These are phyloP conservation scores for Caenorhabditis latens DNA, from an alignment of 1,140 invertebrate species.

Conservation along the genomic window DNA sequence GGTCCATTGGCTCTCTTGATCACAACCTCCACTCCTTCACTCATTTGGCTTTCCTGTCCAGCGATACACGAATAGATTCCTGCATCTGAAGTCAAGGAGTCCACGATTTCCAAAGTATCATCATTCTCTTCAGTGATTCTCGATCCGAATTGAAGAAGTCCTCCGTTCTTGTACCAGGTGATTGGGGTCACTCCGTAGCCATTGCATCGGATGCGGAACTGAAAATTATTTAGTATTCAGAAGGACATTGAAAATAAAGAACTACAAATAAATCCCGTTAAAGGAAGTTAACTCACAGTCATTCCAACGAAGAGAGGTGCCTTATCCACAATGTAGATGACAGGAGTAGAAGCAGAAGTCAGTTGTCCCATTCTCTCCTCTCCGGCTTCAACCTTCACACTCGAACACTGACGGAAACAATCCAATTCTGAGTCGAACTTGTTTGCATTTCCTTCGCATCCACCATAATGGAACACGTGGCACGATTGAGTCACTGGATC, in stretches of 20 bases:
- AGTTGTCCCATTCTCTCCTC: not conserved
- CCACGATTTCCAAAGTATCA: conserved; percentile 37
- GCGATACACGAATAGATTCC: conserved; percentile 45
- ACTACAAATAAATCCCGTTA: not conserved
- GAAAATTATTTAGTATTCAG: not conserved
- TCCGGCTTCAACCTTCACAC: conserved; percentile 20
- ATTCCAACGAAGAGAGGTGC: conserved; percentile 39
- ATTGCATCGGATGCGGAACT: conserved; percentile 58
- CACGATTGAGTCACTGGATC: conserved; percentile 87
- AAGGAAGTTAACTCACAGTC: conserved; percentile 5
- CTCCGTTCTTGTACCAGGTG: conserved; percentile 64
- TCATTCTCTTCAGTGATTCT: conserved; percentile 55
- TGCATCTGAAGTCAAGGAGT: conserved; percentile 30
- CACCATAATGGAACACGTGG: conserved; percentile 88
- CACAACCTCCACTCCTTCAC: conserved; percentile 30
- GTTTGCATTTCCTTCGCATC: conserved; percentile 88
- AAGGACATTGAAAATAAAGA: not conserved
- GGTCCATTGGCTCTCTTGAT: conserved; percentile 17
- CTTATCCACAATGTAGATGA: conserved; percentile 52
- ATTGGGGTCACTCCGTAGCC: conserved; percentile 38
- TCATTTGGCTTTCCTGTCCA: conserved; percentile 41
- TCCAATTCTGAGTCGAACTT: conserved; percentile 79
- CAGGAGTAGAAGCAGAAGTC: conserved; percentile 51
- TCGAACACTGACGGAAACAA: conserved; percentile 28
- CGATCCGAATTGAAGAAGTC: conserved; percentile 42